Percentiles rank a stretch among this genome's conserved stretches.
phyloP scores from a whole-genome alignment of 2,113 vertebrate genomes.

The Cettia cetti region DNA sequence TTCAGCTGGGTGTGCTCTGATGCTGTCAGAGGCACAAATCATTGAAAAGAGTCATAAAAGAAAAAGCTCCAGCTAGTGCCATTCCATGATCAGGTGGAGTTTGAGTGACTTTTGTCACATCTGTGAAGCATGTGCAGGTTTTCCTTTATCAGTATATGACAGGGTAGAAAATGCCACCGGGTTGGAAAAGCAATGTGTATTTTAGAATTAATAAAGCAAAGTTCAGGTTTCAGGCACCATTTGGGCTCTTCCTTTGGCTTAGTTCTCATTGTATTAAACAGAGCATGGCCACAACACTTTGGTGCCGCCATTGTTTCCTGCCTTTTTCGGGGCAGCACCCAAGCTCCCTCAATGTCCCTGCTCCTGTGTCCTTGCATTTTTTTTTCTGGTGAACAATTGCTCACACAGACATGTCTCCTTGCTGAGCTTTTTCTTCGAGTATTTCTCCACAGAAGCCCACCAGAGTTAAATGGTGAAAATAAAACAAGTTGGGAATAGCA shows the following conservation, averaged over 20 bases:
- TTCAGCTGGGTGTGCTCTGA: background rate
- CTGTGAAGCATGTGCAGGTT: background rate
- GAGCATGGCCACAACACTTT: background rate
- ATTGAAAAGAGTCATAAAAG: background rate
- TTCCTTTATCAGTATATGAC: background rate
- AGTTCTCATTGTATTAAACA: background rate
- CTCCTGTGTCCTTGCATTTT: background rate
- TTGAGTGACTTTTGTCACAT: background rate
- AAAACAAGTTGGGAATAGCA: constrained; percentile 48
- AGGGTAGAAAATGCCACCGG: background rate
- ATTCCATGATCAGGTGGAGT: background rate
- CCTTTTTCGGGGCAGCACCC: background rate
- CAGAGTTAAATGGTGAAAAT: constrained; percentile 73
- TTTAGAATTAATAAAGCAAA: background rate
- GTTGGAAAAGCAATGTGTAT: background rate
- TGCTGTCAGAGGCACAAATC: background rate
- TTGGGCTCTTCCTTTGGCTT: background rate
- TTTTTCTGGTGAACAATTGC: background rate
- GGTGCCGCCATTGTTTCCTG: background rate
- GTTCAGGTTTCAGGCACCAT: background rate
- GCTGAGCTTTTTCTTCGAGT: background rate
- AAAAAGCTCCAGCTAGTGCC: background rate
- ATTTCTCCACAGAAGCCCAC: constrained; percentile 13
- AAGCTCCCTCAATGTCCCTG: background rate
- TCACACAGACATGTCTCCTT: fast-evolving